Evolutionary conservation across 2,113 vertebrate genomes (phyloP).

Genomic region (Camelus bactrianus): DNA sequence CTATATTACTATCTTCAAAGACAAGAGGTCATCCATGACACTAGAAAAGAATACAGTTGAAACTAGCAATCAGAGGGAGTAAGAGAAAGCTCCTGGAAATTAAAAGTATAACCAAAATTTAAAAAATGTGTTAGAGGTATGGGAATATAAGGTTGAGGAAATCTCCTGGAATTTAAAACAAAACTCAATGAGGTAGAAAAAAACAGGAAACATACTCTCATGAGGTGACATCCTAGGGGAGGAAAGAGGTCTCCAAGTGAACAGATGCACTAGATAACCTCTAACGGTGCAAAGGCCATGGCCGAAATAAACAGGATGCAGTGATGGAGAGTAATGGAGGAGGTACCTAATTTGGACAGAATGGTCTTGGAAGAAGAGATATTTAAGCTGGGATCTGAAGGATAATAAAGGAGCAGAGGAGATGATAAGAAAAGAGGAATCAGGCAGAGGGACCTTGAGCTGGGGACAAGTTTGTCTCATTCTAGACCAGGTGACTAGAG

Average conservation of each 20-base stretch:
- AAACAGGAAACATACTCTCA: not conserved
- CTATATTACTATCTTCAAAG: not conserved
- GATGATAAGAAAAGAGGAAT: not conserved
- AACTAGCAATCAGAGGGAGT: not conserved
- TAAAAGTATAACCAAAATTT: not conserved
- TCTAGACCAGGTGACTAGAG: not conserved
- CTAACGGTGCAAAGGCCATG: not conserved
- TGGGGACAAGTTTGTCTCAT: not conserved
- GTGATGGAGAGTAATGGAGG: not conserved
- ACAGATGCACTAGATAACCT: not conserved
- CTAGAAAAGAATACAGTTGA: conserved; percentile 4
- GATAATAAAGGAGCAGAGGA: not conserved
- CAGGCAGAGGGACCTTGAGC: not conserved
- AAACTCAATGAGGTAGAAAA: not conserved
- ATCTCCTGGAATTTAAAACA: not conserved
- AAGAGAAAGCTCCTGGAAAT: not conserved
- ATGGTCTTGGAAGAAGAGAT: not conserved
- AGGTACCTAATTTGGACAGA: not conserved
- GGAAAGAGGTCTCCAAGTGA: not conserved
- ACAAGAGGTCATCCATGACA: not conserved
- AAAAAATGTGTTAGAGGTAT: not conserved
- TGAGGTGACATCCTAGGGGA: too few species aligned
- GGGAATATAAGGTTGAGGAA: not conserved
- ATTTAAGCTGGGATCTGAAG: not conserved
- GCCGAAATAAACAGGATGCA: not conserved